phyloP scores from a whole-genome alignment of 2,888 invertebrate species.

The Myopa tessellatipennis region DNA sequence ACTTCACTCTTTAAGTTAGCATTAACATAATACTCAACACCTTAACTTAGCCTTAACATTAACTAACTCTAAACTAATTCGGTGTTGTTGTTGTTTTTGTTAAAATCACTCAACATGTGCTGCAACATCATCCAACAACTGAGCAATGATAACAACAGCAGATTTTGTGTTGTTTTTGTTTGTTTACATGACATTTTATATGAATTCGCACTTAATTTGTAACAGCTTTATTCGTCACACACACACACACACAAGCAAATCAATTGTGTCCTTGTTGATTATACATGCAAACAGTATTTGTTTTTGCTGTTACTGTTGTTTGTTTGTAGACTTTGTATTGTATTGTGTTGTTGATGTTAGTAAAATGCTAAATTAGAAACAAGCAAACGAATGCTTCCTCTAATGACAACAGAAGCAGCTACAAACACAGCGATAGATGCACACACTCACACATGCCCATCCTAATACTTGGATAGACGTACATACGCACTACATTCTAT shows the following conservation, averaged over 20 bases:
- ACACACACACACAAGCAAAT: neutral
- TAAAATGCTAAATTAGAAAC: conserved; percentile 31
- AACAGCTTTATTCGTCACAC: too few species aligned
- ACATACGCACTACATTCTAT: neutral
- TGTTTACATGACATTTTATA: too few species aligned
- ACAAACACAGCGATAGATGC: neutral
- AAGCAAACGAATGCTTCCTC: conserved; percentile 14
- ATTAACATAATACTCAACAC: too few species aligned
- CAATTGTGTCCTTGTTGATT: conserved; percentile 25
- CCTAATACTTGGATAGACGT: conserved; percentile 15
- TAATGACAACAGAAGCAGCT: neutral
- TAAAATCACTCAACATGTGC: too few species aligned
- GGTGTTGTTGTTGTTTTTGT: too few species aligned
- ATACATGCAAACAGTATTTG: conserved; percentile 32
- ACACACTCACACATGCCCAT: conserved; percentile 35
- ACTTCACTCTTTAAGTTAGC: too few species aligned
- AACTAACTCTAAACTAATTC: too few species aligned
- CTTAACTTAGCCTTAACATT: too few species aligned
- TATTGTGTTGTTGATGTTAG: conserved; percentile 29
- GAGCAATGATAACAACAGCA: too few species aligned
- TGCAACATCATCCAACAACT: too few species aligned
- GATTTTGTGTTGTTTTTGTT: too few species aligned
- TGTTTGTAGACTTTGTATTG: neutral
- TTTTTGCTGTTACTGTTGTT: neutral
- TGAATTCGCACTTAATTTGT: too few species aligned